Evolutionary conservation across 2,888 invertebrate genomes (phyloP), one percentile per base, ranked within the genome.

Genomic region (Hirudinaria manillensis): DNA sequence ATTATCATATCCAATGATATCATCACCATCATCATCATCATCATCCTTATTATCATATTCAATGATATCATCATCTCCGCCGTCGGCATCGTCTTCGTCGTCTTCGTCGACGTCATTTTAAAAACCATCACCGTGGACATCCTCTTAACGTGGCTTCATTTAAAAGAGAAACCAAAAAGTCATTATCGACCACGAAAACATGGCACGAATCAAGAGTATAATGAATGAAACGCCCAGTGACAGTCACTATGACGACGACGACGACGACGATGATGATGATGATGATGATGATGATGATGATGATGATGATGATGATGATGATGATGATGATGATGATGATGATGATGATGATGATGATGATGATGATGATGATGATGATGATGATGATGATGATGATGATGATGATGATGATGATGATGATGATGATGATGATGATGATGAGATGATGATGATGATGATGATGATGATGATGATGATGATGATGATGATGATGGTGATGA

Each of bases 341-440:
- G 56, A 61, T 32, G 71, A 75, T 27, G 71, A 75, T 27, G 65
- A 75, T 10, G 70, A 70, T 53, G 70, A 36, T 75, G 55, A 70
- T 51, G 70, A 68, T 75, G 53, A 70, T 70, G 70, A 34, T 75
- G 70, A 70, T 68, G 29, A 70, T 70, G 27, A 96, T 91, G 81
- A 95, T 92, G 32, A 32, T 45, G 2, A 86, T 84, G 83, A 97
- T 96, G 81, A 90, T 90, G 34, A 34, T 70, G 45, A 45, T 34
- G 38, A 71, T 71, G 71, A 71, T 71, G 34, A 16, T 16, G n/a
- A 16, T 24, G 72, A 72, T 19, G 51, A n/a, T n/a, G n/a, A n/a
- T n/a, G n/a, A n/a, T n/a, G n/a, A n/a, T n/a, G 27, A 16, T 61
- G 13, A 29, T 61, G 27, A 27, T 24, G 21, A 55, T 73, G 6